These are phyloP conservation scores for Panthera tigris DNA, from an alignment of 2,113 vertebrate genomes.

Conservation along the genomic window DNA sequence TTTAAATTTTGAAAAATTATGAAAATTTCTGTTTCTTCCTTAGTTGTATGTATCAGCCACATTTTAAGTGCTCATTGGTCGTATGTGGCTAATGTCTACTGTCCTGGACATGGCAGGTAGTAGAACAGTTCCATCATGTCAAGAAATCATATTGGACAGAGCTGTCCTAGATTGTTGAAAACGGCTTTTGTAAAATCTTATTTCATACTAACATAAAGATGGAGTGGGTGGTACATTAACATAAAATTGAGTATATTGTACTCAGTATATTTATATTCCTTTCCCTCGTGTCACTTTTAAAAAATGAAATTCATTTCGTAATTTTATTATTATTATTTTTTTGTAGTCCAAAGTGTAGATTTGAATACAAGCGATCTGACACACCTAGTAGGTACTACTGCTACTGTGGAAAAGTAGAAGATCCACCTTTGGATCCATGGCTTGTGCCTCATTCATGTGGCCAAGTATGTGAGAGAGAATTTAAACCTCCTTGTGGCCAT, in stretches of 20 bases:
- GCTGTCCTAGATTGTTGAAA: not conserved
- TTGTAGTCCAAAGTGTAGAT: slow-evolving; percentile 95
- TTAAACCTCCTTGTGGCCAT: slow-evolving; percentile 95
- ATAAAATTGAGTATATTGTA: not conserved
- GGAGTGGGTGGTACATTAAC: not conserved
- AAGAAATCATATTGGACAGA: not conserved
- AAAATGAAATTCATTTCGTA: slow-evolving; percentile 45
- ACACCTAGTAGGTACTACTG: slow-evolving; percentile 94
- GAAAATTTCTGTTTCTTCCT: not conserved
- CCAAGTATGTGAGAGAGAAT: slow-evolving; percentile 92
- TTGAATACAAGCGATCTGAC: slow-evolving; percentile 92
- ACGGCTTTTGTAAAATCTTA: not conserved
- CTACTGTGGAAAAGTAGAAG: slow-evolving; percentile 96
- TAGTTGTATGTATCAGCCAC: not conserved
- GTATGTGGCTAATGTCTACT: not conserved
- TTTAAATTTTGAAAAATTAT: slow-evolving; percentile 24
- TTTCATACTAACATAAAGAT: slow-evolving; percentile 17
- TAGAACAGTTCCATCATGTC: not conserved
- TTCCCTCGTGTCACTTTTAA: not conserved
- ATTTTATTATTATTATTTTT: not conserved
- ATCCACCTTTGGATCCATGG: slow-evolving; percentile 95
- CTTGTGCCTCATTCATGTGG: slow-evolving; percentile 98
- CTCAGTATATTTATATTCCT: slow-evolving; percentile 39
- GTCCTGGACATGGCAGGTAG: not conserved
- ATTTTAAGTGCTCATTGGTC: not conserved